Evolutionary conservation across 2,797 vertebrate genomes (phyloP).

Genomic region (Tiaroga cobitis): DNA sequence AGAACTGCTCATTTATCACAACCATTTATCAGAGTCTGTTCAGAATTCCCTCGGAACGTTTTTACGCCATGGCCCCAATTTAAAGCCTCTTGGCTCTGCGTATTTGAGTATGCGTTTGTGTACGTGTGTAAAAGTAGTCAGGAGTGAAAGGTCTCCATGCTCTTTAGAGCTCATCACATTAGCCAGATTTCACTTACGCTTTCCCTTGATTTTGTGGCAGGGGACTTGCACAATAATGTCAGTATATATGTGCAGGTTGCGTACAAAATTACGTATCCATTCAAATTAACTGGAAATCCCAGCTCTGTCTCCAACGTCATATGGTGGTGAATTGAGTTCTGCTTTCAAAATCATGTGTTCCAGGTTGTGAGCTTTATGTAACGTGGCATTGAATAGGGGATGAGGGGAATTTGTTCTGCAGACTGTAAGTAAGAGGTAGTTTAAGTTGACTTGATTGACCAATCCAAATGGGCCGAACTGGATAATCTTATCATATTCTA

Average conservation of each 20-base stretch:
- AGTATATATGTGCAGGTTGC: neutral
- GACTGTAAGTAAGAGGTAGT: neutral
- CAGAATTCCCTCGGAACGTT: slow-evolving; percentile 65
- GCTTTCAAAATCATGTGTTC: neutral
- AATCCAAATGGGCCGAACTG: neutral
- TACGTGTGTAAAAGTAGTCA: slow-evolving; percentile 33
- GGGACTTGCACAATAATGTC: slow-evolving; percentile 21
- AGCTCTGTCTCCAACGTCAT: neutral
- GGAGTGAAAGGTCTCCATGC: slow-evolving; percentile 47
- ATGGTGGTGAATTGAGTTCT: neutral
- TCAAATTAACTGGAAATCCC: neutral
- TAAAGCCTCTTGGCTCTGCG: slow-evolving; percentile 49
- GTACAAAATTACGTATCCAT: neutral
- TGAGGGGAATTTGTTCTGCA: neutral
- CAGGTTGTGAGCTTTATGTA: neutral
- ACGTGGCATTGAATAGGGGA: neutral
- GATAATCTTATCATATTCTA: neutral
- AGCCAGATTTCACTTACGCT: slow-evolving; percentile 25
- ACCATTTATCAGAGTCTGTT: slow-evolving; percentile 70
- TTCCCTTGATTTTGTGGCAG: slow-evolving; percentile 19
- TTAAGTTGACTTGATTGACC: neutral
- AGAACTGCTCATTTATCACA: slow-evolving; percentile 66
- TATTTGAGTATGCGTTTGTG: slow-evolving; percentile 36
- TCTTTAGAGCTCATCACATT: slow-evolving; percentile 51
- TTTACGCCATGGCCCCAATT: slow-evolving; percentile 64